These are phyloP conservation scores for Baryphthengus martii DNA, from an alignment of 2,113 vertebrate species.

Conservation along the genomic window DNA sequence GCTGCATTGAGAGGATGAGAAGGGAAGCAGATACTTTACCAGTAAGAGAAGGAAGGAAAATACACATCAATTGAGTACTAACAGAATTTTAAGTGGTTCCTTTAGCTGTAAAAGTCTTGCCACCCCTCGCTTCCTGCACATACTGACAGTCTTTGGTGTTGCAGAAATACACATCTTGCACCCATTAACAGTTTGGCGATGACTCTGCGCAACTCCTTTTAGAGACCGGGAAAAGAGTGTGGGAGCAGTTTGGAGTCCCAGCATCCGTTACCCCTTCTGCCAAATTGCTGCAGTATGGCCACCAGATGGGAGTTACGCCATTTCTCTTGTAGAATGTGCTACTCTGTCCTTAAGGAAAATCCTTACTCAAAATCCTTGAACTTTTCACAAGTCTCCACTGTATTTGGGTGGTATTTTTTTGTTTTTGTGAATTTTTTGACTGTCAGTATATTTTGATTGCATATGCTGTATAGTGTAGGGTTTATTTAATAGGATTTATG, in stretches of 20 bases:
- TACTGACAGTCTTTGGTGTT: background rate
- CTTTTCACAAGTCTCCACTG: background rate
- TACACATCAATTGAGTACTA: background rate
- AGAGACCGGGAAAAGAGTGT: background rate
- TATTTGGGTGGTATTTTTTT: background rate
- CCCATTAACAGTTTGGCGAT: background rate
- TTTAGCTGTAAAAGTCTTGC: conserved; percentile 1
- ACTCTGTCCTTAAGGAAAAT: background rate
- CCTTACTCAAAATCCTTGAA: background rate
- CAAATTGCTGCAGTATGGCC: conserved; percentile 33
- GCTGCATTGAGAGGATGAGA: background rate
- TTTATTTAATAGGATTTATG: background rate
- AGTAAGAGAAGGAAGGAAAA: background rate
- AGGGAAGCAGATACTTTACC: background rate
- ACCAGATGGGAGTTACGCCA: conserved; percentile 31
- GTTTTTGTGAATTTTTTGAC: background rate
- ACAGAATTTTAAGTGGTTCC: conserved; percentile 1
- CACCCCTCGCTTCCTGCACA: conserved; percentile 13
- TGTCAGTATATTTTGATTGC: background rate
- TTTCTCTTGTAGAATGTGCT: background rate
- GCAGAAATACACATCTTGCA: conserved; percentile 33
- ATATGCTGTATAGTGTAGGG: background rate
- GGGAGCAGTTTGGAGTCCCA: conserved; percentile 23
- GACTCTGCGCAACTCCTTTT: background rate
- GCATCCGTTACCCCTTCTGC: conserved; percentile 19